Conservation (phyloP, 2,113 vertebrate genomes). For the Colinus virginianus region DNA sequence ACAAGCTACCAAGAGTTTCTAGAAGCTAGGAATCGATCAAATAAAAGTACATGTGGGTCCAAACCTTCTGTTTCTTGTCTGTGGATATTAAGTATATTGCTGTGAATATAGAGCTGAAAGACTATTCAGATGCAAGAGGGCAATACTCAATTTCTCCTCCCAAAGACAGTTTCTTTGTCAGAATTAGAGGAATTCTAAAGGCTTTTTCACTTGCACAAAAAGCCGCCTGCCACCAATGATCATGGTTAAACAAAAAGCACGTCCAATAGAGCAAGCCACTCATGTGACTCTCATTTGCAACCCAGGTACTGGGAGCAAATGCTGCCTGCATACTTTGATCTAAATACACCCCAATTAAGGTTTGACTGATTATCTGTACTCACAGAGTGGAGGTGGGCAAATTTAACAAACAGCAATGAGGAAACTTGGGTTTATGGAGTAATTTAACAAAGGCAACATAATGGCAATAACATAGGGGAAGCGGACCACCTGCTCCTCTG, state of each 20-base stretch:
- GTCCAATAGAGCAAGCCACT: constrained; percentile 72
- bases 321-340: constrained; percentile 53
- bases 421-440: constrained; percentile 56
- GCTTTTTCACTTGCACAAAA: constrained; percentile 64
- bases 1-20: background rate
- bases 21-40: constrained; percentile 15
- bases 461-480: constrained; percentile 60
- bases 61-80: constrained; percentile 64
- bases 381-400: constrained; percentile 58
- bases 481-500: constrained; percentile 57
- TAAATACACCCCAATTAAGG: constrained; percentile 54
- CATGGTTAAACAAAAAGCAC: constrained; percentile 75
- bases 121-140: constrained; percentile 70
- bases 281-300: constrained; percentile 68
- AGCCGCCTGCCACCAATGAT: constrained; percentile 72
- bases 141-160: constrained; percentile 70
- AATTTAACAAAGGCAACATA: constrained; percentile 66
- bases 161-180: constrained; percentile 71
- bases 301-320: constrained; percentile 59
- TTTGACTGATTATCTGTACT: constrained; percentile 61
- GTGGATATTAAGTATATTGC: constrained; percentile 45
- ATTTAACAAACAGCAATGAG: constrained; percentile 46
- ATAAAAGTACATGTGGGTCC: background rate
- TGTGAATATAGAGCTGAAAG: constrained; percentile 62
- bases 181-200: constrained; percentile 75